phyloP scores from a whole-genome alignment of 2,888 invertebrate species.

The Cheiracanthium punctorium region DNA sequence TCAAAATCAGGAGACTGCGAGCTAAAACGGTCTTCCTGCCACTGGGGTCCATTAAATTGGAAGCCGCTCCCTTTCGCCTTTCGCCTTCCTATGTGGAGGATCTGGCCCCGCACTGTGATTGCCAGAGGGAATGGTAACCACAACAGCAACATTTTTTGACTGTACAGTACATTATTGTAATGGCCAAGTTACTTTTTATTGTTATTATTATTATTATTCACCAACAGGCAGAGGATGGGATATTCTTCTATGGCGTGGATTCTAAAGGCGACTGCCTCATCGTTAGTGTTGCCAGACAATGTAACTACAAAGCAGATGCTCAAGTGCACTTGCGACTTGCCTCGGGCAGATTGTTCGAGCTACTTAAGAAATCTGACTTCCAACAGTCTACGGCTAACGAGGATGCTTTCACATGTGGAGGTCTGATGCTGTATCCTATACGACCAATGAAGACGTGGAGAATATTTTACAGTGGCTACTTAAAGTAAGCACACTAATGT shows the following conservation, averaged over 20 bases:
- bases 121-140: too few species aligned
- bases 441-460: conserved; percentile 28
- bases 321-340: background rate
- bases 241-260: conserved; percentile 28
- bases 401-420: conserved; percentile 20
- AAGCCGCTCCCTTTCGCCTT: too few species aligned
- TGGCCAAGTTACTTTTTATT: too few species aligned
- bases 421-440: background rate
- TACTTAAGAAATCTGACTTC: background rate
- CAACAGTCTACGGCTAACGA: background rate
- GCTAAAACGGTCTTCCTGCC: too few species aligned
- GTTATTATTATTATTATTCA: too few species aligned
- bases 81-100: too few species aligned
- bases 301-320: conserved; percentile 11
- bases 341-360: background rate
- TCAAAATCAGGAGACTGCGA: too few species aligned
- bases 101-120: too few species aligned
- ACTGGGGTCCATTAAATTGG: too few species aligned
- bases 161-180: too few species aligned
- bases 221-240: conserved; percentile 18
- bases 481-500: conserved; percentile 12
- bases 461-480: conserved; percentile 18
- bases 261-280: conserved; percentile 11
- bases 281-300: conserved; percentile 2
- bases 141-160: too few species aligned